These are phyloP conservation scores for Mastacembelus armatus DNA, from an alignment of 2,797 vertebrate species.

Conservation along the genomic window DNA sequence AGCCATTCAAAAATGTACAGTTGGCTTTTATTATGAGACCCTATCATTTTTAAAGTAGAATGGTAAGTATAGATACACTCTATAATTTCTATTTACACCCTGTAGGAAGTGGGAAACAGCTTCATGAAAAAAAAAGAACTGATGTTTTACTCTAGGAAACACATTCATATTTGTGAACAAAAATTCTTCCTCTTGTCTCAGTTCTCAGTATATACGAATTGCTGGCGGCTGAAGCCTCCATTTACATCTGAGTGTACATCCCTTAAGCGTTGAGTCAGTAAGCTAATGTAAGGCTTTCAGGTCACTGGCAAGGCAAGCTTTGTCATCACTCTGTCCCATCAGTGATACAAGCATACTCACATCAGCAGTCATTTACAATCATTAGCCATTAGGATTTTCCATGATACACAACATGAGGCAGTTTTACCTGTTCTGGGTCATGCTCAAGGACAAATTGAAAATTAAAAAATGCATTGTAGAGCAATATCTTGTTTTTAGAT, in stretches of 20 bases:
- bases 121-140: constrained; percentile 50
- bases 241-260: constrained; percentile 54
- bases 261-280: constrained; percentile 52
- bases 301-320: constrained; percentile 74
- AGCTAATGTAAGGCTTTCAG: constrained; percentile 78
- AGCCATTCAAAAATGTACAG: constrained; percentile 78
- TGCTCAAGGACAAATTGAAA: constrained; percentile 40
- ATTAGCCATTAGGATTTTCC: constrained; percentile 44
- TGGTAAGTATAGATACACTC: constrained; percentile 78
- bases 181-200: constrained; percentile 34
- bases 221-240: constrained; percentile 58
- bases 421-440: constrained; percentile 10
- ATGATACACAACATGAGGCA: constrained; percentile 31
- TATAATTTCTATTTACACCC: constrained; percentile 80
- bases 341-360: constrained; percentile 83
- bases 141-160: constrained; percentile 67
- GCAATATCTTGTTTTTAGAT: constrained; percentile 30
- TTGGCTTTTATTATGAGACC: constrained; percentile 82
- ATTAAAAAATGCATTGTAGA: constrained; percentile 52
- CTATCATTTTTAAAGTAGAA: constrained; percentile 75
- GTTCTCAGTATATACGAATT: constrained; percentile 41
- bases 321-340: constrained; percentile 83
- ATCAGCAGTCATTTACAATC: constrained; percentile 64
- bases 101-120: constrained; percentile 72
- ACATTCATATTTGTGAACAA: constrained; percentile 71